A percentile compares a stretch with the other conserved stretches of the same genome.
Conservation (phyloP, 2,888 invertebrate species). For the Deilephila porcellus region DNA sequence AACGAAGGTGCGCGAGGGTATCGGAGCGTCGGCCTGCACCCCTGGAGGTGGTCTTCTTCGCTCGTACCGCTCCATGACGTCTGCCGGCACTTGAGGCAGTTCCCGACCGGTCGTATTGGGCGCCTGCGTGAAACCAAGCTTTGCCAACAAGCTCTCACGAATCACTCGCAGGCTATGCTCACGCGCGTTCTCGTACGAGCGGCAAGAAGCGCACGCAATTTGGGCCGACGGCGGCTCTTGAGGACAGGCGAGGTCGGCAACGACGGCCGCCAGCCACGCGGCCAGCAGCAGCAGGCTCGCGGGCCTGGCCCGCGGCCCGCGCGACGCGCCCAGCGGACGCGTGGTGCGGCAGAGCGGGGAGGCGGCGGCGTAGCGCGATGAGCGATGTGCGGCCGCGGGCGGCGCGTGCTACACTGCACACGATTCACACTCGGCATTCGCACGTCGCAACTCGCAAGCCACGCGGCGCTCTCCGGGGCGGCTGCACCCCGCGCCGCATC, state of each 20-base stretch:
- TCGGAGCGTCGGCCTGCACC: constrained; percentile 86
- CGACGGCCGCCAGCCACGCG: constrained; percentile 79
- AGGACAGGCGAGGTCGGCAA: constrained; percentile 74
- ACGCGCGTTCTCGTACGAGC: constrained; percentile 83
- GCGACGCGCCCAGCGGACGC: constrained; percentile 84
- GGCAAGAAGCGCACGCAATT: constrained; percentile 82
- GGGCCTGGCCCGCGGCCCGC: constrained; percentile 85
- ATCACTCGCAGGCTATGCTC: constrained; percentile 86
- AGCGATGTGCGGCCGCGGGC: constrained; percentile 80
- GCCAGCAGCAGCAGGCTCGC: constrained; percentile 84
- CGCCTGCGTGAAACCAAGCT: constrained; percentile 85
- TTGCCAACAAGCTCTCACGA: constrained; percentile 86
- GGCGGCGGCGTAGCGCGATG: constrained; percentile 80
- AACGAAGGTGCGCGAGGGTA: constrained; percentile 79
- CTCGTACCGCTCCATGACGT: constrained; percentile 81
- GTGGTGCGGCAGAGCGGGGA: constrained; percentile 83
- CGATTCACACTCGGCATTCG: constrained; percentile 50
- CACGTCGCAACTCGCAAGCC: constrained; percentile 44
- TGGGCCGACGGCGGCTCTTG: constrained; percentile 65
- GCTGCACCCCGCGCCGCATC: constrained; percentile 50
- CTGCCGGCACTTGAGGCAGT: constrained; percentile 84
- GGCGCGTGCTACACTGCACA: constrained; percentile 81
- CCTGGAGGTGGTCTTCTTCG: constrained; percentile 83
- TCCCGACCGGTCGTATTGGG: constrained; percentile 87
- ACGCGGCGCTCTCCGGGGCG: constrained; percentile 46